Evolutionary conservation across 2,888 invertebrate genomes (phyloP), one percentile per base, ranked within the genome.

Genomic region (Eupithecia pulchellata): DNA sequence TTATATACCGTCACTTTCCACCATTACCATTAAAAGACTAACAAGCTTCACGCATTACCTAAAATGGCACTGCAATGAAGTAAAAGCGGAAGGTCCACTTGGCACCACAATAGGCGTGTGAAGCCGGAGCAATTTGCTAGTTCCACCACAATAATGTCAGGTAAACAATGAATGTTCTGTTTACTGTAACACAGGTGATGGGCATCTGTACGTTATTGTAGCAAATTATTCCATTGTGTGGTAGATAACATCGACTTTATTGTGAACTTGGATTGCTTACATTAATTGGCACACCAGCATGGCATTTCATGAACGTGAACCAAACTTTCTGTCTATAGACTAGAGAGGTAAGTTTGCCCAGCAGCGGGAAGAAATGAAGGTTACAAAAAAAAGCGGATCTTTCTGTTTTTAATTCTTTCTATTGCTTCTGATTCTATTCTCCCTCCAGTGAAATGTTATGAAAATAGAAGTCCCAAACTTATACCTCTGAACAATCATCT

Each of bases 211-310:
- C 70, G 80, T 78, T 71, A 82, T 79, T 83, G 84, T 83, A 73
- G 76, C 76, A 74, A 79, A 84, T 79, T 78, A 83, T 86, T 85
- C 85, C 86, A 86, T 84, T 85, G 85, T 64, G 27, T 75, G 63
- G 30, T 29, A 61, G 63, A 76, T 73, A 74, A 42, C 68, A 78
- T 79, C 75, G 79, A 79, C 78, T 66, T 64, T 78, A 74, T 79
- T 69, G 73, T 69, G 68, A 69, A 66, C 75, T 72, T 72, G 72
- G 42, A 62, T 71, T 47, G 42, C 61, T 36, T 36, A 66, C 65
- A 42, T 42, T 42, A 42, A 42, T 42, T 42, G 42, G n/a, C 8
- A 42, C 39, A 42, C 42, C 42, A 47, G 29, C 3, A 14, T 29
- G 29, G 17, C 17, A 57, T 29, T 17, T 17, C 29, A 29, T 57